phyloP scores from a whole-genome alignment of 2,113 vertebrate genomes.

The Oryzias woworae region DNA sequence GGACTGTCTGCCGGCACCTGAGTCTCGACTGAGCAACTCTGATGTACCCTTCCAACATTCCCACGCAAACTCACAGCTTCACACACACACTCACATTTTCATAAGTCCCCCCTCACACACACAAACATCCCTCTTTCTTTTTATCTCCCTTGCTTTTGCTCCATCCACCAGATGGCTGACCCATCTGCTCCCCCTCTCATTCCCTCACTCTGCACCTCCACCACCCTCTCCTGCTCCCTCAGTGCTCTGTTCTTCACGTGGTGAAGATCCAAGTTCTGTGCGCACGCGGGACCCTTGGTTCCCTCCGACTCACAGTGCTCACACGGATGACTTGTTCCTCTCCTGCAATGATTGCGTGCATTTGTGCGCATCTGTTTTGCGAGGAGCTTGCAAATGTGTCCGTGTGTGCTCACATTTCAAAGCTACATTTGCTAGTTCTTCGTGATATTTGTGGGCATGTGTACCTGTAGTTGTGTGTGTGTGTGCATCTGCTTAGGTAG shows the following conservation, averaged over 20 bases:
- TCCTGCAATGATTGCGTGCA: slow-evolving; percentile 35
- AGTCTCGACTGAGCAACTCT: slow-evolving; percentile 44
- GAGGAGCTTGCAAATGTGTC: slow-evolving; percentile 19
- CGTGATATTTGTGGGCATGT: slow-evolving; percentile 33
- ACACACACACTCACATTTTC: slow-evolving; percentile 40
- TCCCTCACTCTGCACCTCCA: slow-evolving; percentile 54
- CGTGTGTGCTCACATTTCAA: slow-evolving; percentile 31
- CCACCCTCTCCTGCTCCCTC: slow-evolving; percentile 32
- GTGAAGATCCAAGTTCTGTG: slow-evolving; percentile 65
- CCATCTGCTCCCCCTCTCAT: slow-evolving; percentile 78
- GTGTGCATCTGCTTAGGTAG: slow-evolving; percentile 63
- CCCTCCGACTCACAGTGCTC: slow-evolving; percentile 27
- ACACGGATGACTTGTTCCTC: slow-evolving; percentile 24
- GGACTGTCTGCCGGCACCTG: slow-evolving; percentile 50
- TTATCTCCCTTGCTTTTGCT: slow-evolving; percentile 73
- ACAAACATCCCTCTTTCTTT: slow-evolving; percentile 61
- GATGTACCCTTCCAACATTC: slow-evolving; percentile 29
- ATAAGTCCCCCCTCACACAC: slow-evolving; percentile 24
- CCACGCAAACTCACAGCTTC: slow-evolving; percentile 27
- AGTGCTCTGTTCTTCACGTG: slow-evolving; percentile 57
- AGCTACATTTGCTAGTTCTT: slow-evolving; percentile 34
- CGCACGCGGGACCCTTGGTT: slow-evolving; percentile 54
- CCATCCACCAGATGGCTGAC: slow-evolving; percentile 82
- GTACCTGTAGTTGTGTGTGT: slow-evolving; percentile 26
- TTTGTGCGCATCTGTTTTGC: slow-evolving; percentile 43